Base-by-base conservation (phyloP, 1,140 invertebrate species). In the Heliconius melpomene region DNA sequence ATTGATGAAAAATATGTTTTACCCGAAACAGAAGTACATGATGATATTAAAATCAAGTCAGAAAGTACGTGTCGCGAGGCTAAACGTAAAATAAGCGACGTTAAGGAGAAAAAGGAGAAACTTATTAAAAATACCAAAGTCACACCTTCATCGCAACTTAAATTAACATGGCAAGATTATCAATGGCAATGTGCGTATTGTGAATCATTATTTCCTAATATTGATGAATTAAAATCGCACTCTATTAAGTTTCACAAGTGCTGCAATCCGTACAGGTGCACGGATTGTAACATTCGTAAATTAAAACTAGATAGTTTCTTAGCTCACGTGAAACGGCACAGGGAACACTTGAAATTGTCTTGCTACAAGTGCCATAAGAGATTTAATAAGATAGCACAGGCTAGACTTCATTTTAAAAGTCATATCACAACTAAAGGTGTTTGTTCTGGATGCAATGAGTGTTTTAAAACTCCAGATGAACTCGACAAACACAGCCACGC, bases 151-250 rank as follows among this genome's bases (percentile, higher is more conserved):
- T 73, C 81, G 11, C 76, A 83, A 26, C n/a, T 72, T 29, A 82
- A 83, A 75, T 54, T 83, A 40, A 78, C 83, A 8, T 93, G 91
- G 91, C 83, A 87, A 29, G 88, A 91, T 29, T 93, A 89, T 71
- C 84, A 74, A 5, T 93, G 91, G 91, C 72, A 87, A 8, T 93
- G 91, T 83, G 80, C 85, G 1, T 87, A 86, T 38, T 93, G 91
- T 79, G 88, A 89, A 13, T 88, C 88, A 18, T 80, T 87, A 74
- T 93, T 91, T 77, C 75, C 85, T 8, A 86, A 84, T n/a, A 72
- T 90, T 9, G 84, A 87, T 3, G 87, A 88, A 46, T 66, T 91
- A 8, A 81, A 86, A 70, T 78, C 23, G 16, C 91, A 93, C 75
- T 83, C 89, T 2, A 81, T 90, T 18, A 72, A 86, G 66, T 85